Evolutionary conservation across 2,888 invertebrate genomes (phyloP).

Genomic region (Chaetogeoica ovagalla): DNA sequence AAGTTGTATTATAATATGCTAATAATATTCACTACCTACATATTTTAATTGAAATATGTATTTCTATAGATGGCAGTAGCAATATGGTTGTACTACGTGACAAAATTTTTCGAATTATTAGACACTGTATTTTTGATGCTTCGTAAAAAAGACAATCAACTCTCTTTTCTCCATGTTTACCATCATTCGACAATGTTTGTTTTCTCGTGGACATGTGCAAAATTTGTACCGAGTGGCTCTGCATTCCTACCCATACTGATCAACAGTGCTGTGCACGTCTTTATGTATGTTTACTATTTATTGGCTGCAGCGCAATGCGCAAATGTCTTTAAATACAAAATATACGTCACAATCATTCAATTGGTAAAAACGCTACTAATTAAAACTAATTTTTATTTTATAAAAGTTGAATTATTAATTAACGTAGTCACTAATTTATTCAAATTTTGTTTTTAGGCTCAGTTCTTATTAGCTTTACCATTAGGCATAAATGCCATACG

Average conservation of each 20-base stretch:
- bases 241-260: constrained; percentile 85
- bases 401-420: too few species aligned
- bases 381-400: background rate
- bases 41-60: too few species aligned
- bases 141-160: constrained; percentile 86
- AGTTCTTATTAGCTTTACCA: constrained; percentile 78
- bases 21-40: too few species aligned
- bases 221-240: constrained; percentile 92
- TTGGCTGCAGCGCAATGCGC: constrained; percentile 80
- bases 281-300: constrained; percentile 95
- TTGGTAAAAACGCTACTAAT: constrained; percentile 66
- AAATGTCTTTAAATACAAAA: constrained; percentile 77
- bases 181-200: constrained; percentile 95
- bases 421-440: background rate
- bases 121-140: constrained; percentile 93
- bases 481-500: constrained; percentile 79
- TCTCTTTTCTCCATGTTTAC: constrained; percentile 91
- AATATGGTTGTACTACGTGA: constrained; percentile 96
- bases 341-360: constrained; percentile 88
- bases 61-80: constrained; percentile 77
- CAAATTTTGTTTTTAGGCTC: constrained; percentile 65
- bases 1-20: too few species aligned
- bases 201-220: constrained; percentile 94
- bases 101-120: constrained; percentile 87
- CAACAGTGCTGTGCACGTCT: constrained; percentile 87